Evolutionary conservation across 2,797 vertebrate species (phyloP).

Genomic region (Pampus argenteus): DNA sequence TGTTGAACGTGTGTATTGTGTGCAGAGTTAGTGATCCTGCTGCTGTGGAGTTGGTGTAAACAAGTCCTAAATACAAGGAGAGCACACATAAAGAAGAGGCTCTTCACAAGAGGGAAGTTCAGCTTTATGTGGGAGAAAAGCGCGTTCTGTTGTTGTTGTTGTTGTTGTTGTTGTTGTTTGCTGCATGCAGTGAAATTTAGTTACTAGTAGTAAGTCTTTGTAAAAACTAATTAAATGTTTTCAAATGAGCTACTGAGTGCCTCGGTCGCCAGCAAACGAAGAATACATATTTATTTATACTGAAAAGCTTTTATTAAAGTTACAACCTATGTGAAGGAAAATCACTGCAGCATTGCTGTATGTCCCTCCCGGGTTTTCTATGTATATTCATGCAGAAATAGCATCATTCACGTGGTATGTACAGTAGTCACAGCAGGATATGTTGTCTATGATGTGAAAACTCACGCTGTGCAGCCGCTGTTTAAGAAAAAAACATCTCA

Average conservation of each 20-base stretch:
- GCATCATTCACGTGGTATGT: too few relatives aligned
- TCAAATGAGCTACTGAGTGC: neutral
- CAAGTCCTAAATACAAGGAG: slow-evolving; percentile 23
- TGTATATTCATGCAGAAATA: neutral
- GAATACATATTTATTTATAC: neutral
- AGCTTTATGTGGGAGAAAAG: neutral
- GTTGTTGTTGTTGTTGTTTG: neutral
- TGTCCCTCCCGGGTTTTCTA: neutral
- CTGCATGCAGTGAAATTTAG: neutral
- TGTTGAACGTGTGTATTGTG: slow-evolving; percentile 19
- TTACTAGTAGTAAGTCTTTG: neutral
- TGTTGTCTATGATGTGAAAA: too few relatives aligned
- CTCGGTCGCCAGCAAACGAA: neutral
- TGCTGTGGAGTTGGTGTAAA: slow-evolving; percentile 36
- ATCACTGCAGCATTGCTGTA: neutral
- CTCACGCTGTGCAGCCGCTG: too few relatives aligned
- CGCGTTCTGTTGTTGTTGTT: neutral
- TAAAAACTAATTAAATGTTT: neutral
- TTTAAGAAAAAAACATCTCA: too few relatives aligned
- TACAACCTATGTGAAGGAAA: neutral
- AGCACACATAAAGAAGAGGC: neutral
- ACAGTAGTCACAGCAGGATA: neutral
- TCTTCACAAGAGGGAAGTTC: slow-evolving; percentile 2
- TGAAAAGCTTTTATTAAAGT: neutral
- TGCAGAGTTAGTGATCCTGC: slow-evolving; percentile 19